phyloP scores from a whole-genome alignment of 2,113 vertebrate species.

The Propithecus coquereli region DNA sequence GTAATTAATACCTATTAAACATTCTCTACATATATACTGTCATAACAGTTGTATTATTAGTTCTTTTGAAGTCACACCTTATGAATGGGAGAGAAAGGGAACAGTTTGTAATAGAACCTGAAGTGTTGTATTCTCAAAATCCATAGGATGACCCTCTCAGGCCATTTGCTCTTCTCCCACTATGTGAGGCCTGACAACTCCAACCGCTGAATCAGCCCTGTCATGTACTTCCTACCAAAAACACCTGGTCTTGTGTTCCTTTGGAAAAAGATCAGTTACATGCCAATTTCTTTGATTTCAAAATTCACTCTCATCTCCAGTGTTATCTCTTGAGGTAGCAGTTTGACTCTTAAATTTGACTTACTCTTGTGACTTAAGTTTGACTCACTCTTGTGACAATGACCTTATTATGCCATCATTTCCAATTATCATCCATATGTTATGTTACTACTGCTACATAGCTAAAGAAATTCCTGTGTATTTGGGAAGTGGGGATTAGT shows the following conservation, averaged over 20 bases:
- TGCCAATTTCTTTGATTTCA: neutral
- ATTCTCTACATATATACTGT: neutral
- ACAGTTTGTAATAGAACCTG: neutral
- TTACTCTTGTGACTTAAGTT: neutral
- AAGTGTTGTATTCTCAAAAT: neutral
- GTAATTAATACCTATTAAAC: neutral
- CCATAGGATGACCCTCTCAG: neutral
- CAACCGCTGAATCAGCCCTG: neutral
- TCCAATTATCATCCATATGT: neutral
- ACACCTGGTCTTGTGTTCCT: neutral
- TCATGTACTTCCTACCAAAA: neutral
- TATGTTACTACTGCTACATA: neutral
- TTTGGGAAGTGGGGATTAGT: neutral
- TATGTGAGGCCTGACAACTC: neutral
- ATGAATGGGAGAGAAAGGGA: neutral
- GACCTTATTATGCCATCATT: neutral
- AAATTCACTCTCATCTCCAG: neutral
- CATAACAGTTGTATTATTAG: neutral
- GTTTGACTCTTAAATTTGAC: neutral
- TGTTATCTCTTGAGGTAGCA: neutral
- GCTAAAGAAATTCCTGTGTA: neutral
- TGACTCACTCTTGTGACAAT: neutral
- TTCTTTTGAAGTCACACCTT: constrained; percentile 1
- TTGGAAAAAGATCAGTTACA: neutral
- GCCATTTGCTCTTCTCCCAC: neutral